Evolutionary conservation across 1,140 invertebrate species (phyloP), one percentile per base, ranked within the genome.

Genomic region (Drosophila ogumai): DNA sequence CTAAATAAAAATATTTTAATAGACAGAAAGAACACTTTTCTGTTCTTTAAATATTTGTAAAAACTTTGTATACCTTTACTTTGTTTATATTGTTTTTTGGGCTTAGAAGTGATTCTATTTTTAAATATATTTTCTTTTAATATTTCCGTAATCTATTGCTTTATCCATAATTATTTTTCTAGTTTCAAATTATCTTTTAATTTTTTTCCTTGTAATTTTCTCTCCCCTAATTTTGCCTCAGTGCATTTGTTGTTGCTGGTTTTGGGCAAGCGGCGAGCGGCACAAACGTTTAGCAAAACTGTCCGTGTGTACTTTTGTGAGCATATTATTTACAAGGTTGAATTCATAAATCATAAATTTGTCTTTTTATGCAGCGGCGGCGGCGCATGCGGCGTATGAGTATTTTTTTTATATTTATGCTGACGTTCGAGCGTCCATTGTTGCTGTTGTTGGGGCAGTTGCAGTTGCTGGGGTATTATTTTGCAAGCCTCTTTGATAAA

Each of bases 301-400:
- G 75, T 78, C 66, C 75, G 77, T 68, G 41, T 69, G 81, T 79
- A 81, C 73, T 79, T 88, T 81, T 85, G 67, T 81, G 85, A 88
- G 85, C 85, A 90, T 90, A 90, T 90, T 90, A 90, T 90, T 90
- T 90, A 90, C 85, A 90, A 90, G 85, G 85, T 90, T 90, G 85
- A 90, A 90, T 91, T 90, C 86, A 90, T 90, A 90, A 90, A 90
- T 90, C 86, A 90, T 91, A 90, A 90, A 90, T 90, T 90, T 90
- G 86, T 90, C 86, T 90, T 87, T 90, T 85, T 90, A 84, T 87
- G 72, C 87, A 74, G 87, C 80, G 79, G 63, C 75, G 64, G 54
- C 64, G 65, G 75, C 68, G 71, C 68, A 81, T 65, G 87, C 88
- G 80, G 88, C 88, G 79, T 81, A 84, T 88, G 65, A 69, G 66